These are phyloP conservation scores for Vanessa cardui DNA, from an alignment of 2,888 invertebrate species.

Conservation along the genomic window DNA sequence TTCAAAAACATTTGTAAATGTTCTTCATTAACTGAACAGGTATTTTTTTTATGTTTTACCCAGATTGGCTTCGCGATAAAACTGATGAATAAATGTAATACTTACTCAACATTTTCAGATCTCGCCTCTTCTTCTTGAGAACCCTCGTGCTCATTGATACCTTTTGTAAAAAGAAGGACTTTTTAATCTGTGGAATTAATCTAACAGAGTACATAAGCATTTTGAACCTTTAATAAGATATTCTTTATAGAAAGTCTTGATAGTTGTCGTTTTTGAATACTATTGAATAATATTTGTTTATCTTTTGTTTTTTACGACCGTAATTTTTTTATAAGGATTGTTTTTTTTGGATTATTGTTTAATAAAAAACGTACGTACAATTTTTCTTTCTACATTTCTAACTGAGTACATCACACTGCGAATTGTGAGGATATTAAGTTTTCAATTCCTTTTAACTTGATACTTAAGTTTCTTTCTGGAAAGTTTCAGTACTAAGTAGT, in stretches of 20 bases:
- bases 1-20: background rate
- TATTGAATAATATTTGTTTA: no score
- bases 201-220: background rate
- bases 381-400: no score
- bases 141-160: constrained; percentile 17
- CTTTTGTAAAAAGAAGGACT: constrained; percentile 28
- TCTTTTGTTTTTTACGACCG: no score
- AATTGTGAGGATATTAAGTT: no score
- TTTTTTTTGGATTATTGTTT: no score
- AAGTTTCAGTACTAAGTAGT: no score
- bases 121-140: constrained; percentile 24
- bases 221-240: background rate
- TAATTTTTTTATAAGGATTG: no score
- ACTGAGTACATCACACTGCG: no score
- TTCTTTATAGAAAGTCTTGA: background rate
- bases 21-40: constrained; percentile 1
- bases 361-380: no score
- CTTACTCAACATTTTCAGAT: constrained; percentile 35
- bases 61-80: constrained; percentile 27
- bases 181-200: constrained; percentile 26
- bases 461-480: no score
- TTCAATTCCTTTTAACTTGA: no score
- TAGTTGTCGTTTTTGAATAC: no score
- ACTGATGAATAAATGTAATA: constrained; percentile 36
- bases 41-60: constrained; percentile 15